Base-by-base conservation (phyloP, 92 coral and sea anemone genomes). In the Galaxea fascicularis region DNA sequence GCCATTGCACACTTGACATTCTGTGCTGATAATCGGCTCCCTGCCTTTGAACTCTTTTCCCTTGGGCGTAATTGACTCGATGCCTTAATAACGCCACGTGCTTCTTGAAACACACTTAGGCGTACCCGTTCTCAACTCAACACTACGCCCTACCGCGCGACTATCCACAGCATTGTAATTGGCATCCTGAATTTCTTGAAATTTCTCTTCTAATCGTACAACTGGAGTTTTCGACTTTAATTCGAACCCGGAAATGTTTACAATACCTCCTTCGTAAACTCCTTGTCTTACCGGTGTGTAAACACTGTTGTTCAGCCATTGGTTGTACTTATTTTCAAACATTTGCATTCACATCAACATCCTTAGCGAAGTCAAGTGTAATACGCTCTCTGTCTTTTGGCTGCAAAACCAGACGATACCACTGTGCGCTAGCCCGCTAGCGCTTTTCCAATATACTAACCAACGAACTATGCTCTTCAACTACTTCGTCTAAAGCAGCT, bases 1-100 rank as follows among this genome's bases (percentile, higher is more conserved):
- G 52, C 76, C 27, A 63, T 41, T 41, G 57, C 53, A 71, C 51
- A 25, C 57, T 49, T 71, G 25, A 71, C 76, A 41, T 63, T 26
- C 24, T 26, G 14, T 20, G 28, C 68, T 21, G 3, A 25, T 26
- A 0, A 11, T 25, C 22, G 29, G 22, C 68, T 63, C 0, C 68
- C 68, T 26, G 6, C 0, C 4, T 5, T 10, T 12, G 31, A 63
- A 26, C 31, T 63, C 31, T 21, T 63, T 63, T 63, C 30, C 31
- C 68, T 63, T 63, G 68, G 31, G 4, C 30, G 68, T 26, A 26
- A 1, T 63, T 63, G 68, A 63, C 31, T 26, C 22, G 68, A 28
- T 14, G 68, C 30, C 31, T 21, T 63, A 63, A 20, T 28, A 13
- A 13, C 29, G 31, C 28, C 31, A 63, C 29, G 11, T 21, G 68